These are phyloP conservation scores for Pseudomyrmex gracilis DNA, from an alignment of 1,140 invertebrate genomes.

Conservation along the genomic window DNA sequence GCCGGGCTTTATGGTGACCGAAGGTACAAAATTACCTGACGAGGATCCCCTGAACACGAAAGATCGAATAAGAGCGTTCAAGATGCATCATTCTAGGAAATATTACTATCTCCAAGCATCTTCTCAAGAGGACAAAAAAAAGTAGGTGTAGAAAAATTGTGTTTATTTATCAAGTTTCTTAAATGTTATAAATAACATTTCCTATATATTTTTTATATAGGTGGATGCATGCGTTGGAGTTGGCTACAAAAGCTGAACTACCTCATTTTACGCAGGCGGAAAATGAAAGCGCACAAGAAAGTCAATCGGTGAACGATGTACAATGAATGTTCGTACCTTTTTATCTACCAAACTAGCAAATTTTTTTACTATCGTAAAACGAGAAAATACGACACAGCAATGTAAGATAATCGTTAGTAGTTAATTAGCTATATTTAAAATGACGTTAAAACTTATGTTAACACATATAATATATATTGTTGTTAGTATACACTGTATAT, in stretches of 20 bases:
- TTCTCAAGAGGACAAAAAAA: conserved; percentile 83
- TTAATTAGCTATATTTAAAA: conserved; percentile 71
- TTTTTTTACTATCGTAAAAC: conserved; percentile 74
- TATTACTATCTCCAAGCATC: conserved; percentile 87
- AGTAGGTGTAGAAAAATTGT: conserved; percentile 75
- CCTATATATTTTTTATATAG: conserved; percentile 69
- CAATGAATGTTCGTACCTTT: conserved; percentile 76
- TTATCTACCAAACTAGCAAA: conserved; percentile 78
- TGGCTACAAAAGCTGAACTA: conserved; percentile 86
- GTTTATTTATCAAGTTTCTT: neutral
- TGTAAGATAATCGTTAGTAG: conserved; percentile 76
- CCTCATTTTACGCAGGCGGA: conserved; percentile 75
- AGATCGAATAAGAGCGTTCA: conserved; percentile 86
- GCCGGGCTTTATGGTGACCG: conserved; percentile 86
- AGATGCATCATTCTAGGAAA: conserved; percentile 87
- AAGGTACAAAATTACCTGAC: conserved; percentile 79
- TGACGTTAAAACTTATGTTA: conserved; percentile 80
- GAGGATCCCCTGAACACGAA: conserved; percentile 81
- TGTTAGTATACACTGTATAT: conserved; percentile 57
- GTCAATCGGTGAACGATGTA: conserved; percentile 77
- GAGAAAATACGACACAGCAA: conserved; percentile 45
- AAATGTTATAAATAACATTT: neutral
- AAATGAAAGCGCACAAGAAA: conserved; percentile 76
- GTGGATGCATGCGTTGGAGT: conserved; percentile 84
- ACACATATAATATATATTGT: conserved; percentile 75